phyloP scores from a whole-genome alignment of 2,113 vertebrate genomes.

The Cyprinodon variegatus region DNA sequence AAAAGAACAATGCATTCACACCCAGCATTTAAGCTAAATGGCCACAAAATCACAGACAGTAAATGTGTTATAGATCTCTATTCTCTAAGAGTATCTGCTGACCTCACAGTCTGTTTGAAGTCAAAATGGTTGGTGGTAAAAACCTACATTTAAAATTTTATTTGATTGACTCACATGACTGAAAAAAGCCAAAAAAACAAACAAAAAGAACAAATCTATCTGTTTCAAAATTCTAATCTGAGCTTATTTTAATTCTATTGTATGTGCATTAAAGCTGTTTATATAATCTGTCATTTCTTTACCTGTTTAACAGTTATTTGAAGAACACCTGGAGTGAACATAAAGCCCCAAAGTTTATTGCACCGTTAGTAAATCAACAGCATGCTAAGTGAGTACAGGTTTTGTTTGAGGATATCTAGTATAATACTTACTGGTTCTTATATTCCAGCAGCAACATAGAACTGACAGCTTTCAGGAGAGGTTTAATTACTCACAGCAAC shows the following conservation, averaged over 20 bases:
- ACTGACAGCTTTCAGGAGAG: conserved; percentile 52
- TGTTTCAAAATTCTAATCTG: neutral
- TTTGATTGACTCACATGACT: no score
- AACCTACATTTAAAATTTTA: neutral
- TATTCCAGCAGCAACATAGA: conserved; percentile 60
- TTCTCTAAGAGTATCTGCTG: conserved; percentile 40
- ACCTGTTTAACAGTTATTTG: neutral
- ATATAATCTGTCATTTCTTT: no score
- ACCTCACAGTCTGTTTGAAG: conserved; percentile 22
- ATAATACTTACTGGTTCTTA: conserved; percentile 68
- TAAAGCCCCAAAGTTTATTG: conserved; percentile 7
- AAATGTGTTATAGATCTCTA: conserved; percentile 32
- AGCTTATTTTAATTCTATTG: neutral
- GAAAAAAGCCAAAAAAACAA: neutral
- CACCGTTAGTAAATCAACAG: conserved; percentile 57
- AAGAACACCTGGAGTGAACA: conserved; percentile 1
- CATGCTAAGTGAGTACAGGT: conserved; percentile 47
- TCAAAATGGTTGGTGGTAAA: conserved; percentile 14
- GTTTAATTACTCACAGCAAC: neutral
- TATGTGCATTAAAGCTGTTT: no score
- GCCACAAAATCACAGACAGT: conserved; percentile 15
- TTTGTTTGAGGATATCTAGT: conserved; percentile 41
- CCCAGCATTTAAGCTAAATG: conserved; percentile 1
- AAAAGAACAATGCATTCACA: conserved; percentile 30
- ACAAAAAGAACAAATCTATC: no score